These are phyloP conservation scores for Allophyes oxyacanthae DNA, from an alignment of 2,888 invertebrate species.

Conservation along the genomic window DNA sequence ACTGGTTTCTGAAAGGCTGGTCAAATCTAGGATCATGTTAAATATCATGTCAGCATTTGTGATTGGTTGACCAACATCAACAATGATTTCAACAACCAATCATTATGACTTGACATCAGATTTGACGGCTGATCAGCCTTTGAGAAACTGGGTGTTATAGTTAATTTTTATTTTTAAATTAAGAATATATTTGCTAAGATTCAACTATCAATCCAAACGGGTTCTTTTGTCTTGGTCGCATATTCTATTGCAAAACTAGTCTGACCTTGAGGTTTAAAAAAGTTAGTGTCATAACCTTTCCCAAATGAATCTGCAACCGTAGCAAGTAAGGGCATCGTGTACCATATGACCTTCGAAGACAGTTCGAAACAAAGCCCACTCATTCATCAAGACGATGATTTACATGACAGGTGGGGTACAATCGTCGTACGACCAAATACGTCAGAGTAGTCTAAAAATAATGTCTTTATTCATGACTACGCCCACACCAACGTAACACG, in stretches of 20 bases:
- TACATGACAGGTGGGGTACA: constrained; percentile 52
- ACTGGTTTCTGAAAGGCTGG: too few species aligned
- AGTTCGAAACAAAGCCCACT: constrained; percentile 36
- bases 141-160: too few species aligned
- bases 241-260: background rate
- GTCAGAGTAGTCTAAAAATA: constrained; percentile 58
- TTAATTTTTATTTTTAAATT: too few species aligned
- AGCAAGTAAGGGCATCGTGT: constrained; percentile 32
- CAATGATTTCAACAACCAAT: too few species aligned
- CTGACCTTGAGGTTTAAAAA: background rate
- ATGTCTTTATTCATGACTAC: constrained; percentile 50
- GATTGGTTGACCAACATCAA: too few species aligned
- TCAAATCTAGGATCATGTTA: too few species aligned
- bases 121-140: too few species aligned
- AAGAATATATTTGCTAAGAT: background rate
- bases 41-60: too few species aligned
- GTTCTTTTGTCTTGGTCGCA: background rate
- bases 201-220: background rate
- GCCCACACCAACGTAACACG: constrained; percentile 37
- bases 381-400: constrained; percentile 54
- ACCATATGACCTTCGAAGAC: constrained; percentile 48
- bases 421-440: constrained; percentile 56
- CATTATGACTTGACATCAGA: too few species aligned
- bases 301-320: constrained; percentile 17
- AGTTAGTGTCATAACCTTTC: constrained; percentile 8